Evolutionary conservation across 35 echinoderm and acorn worm genomes (phyloP).

Genomic region (Diadema setosum): DNA sequence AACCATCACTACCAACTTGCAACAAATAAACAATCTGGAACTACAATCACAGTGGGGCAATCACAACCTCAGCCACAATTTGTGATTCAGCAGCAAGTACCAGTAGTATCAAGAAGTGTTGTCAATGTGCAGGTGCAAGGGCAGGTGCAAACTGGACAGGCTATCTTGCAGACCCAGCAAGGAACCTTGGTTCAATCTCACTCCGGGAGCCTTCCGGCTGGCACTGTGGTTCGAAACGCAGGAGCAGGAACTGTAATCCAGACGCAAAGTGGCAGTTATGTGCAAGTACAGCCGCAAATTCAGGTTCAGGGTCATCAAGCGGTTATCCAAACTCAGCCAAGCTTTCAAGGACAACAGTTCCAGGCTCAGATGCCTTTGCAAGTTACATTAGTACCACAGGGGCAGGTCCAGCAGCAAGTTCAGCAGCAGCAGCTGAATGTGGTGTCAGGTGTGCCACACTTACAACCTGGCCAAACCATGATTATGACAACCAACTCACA

Average conservation of each 20-base stretch:
- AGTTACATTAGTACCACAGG: neutral
- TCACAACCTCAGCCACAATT: constrained; percentile 2
- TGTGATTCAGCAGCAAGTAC: neutral
- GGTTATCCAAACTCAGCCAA: neutral
- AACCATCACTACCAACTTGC: neutral
- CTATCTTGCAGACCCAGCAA: neutral
- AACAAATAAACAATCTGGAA: neutral
- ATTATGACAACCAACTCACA: neutral
- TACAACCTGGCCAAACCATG: neutral
- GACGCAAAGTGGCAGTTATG: neutral
- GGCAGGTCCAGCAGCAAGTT: neutral
- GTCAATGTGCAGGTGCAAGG: constrained; percentile 13
- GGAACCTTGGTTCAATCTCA: neutral
- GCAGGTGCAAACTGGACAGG: neutral
- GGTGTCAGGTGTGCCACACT: neutral
- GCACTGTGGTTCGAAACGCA: neutral
- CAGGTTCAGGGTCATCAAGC: constrained; percentile 4
- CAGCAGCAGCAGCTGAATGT: constrained; percentile 3
- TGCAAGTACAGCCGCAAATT: constrained; percentile 49
- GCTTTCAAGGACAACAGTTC: constrained; percentile 35
- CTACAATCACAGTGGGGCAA: neutral
- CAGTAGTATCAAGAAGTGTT: neutral
- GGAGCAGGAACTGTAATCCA: neutral
- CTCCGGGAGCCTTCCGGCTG: neutral
- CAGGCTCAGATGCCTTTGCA: neutral